Evolutionary conservation across 92 coral and sea anemone species (phyloP).

Genomic region (Virgularia gustaviana): DNA sequence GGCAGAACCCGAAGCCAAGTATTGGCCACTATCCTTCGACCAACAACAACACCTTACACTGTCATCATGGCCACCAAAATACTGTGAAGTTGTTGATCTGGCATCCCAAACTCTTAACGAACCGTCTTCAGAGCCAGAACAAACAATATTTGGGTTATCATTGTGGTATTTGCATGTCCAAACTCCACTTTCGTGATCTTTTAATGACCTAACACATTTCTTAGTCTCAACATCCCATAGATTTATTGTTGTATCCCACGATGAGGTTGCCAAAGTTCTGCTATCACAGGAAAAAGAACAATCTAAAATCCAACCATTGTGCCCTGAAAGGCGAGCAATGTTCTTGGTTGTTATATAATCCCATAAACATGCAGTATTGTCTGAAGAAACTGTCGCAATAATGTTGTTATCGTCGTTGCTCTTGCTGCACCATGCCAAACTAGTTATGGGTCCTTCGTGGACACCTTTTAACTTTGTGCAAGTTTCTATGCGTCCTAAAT

Average conservation of each 20-base stretch:
- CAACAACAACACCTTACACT: conserved; percentile 80
- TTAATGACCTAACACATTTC: conserved; percentile 46
- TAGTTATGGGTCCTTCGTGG: conserved; percentile 78
- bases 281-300: conserved; percentile 78
- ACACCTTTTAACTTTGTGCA: conserved; percentile 55
- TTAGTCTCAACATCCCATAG: conserved; percentile 74
- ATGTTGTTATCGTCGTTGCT: conserved; percentile 44
- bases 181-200: conserved; percentile 88
- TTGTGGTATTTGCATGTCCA: conserved; percentile 89
- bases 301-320: conserved; percentile 79
- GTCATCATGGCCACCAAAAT: conserved; percentile 97
- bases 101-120: conserved; percentile 87
- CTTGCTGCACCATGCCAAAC: conserved; percentile 65
- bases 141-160: conserved; percentile 57
- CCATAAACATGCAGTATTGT: conserved; percentile 82
- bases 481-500: conserved; percentile 76
- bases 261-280: conserved; percentile 67
- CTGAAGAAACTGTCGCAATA: conserved; percentile 86
- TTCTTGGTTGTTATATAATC: conserved; percentile 58
- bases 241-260: conserved; percentile 77
- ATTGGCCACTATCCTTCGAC: conserved; percentile 72
- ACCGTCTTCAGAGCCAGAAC: conserved; percentile 97
- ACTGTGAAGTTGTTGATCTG: conserved; percentile 61
- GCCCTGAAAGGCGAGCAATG: conserved; percentile 54
- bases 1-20: conserved; percentile 82